A percentile compares a stretch with the other conserved stretches of the same genome.
phyloP scores from a whole-genome alignment of 2,113 vertebrate species.

The Columba livia region DNA sequence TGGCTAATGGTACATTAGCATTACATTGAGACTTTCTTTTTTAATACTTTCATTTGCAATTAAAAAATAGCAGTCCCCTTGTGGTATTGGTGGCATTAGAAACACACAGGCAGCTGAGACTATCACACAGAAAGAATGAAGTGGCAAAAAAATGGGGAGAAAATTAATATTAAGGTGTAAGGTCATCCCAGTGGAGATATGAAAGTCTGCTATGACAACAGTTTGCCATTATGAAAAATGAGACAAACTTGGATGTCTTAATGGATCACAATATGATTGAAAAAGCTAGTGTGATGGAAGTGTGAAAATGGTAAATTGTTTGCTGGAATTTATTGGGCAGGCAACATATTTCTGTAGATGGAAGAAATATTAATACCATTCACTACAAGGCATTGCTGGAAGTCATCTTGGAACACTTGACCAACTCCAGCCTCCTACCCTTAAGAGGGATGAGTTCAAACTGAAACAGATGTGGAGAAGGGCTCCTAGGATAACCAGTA shows the following conservation, averaged over 20 bases:
- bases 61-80: background rate
- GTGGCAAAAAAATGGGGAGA: background rate
- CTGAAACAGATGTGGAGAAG: background rate
- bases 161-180: background rate
- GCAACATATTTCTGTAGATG: background rate
- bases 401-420: background rate
- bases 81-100: background rate
- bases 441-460: background rate
- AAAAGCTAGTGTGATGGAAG: background rate
- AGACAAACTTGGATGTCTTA: background rate
- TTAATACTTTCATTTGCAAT: background rate
- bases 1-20: background rate
- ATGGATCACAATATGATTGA: background rate
- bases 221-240: background rate
- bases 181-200: background rate
- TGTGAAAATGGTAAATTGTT: background rate
- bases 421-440: background rate
- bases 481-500: background rate
- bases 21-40: background rate
- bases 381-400: background rate
- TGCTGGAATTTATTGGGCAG: background rate
- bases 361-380: background rate
- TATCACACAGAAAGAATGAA: rapidly evolving
- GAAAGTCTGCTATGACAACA: background rate
- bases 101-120: background rate